Evolutionary conservation across 2,113 vertebrate species (phyloP), one percentile per base, ranked within the genome.

Genomic region (Fukomys damarensis): DNA sequence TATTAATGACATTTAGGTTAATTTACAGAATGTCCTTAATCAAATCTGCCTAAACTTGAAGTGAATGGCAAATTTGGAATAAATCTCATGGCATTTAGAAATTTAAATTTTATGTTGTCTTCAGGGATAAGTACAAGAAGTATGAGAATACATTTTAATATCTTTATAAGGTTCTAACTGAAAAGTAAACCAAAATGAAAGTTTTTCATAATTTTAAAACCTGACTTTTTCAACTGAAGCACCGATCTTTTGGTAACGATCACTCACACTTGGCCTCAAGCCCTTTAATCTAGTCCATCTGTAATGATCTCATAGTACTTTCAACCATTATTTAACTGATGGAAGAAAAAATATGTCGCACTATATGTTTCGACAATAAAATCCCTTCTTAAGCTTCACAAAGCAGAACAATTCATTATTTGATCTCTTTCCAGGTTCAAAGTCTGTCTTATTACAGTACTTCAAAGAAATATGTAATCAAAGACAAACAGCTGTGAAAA

Each of bases 401-500:
- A 99, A 99, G 99, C 98, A 99, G 99, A 99, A 99, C 98, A 99
- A 99, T 99, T 99, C 98, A 99, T 99, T 99, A 99, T 99, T 99
- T 99, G 99, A 99, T 99, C 99, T 99, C 99, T 98, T 99, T 99
- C 99, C 99, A 99, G 99, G 99, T 99, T 99, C 99, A 99, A 99
- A 99, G 99, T 99, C 99, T 98, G 99, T 99, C 99, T 99, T 99
- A 99, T 98, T 99, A 99, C 99, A 99, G 98, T 99, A 99, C 99
- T 99, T 99, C 99, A 99, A 99, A 99, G 99, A 99, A 98, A 99
- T 98, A 98, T 98, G 99, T 99, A 99, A 99, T 99, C 99, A 99
- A 99, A 99, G 99, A 99, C 99, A 98, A 98, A 99, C 99, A 99
- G 99, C 99, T 99, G 99, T 99, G 99, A 99, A 99, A 99, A 99